These are phyloP conservation scores for Drosophila percnosoma DNA, from an alignment of 2,888 invertebrate genomes.

Conservation along the genomic window DNA sequence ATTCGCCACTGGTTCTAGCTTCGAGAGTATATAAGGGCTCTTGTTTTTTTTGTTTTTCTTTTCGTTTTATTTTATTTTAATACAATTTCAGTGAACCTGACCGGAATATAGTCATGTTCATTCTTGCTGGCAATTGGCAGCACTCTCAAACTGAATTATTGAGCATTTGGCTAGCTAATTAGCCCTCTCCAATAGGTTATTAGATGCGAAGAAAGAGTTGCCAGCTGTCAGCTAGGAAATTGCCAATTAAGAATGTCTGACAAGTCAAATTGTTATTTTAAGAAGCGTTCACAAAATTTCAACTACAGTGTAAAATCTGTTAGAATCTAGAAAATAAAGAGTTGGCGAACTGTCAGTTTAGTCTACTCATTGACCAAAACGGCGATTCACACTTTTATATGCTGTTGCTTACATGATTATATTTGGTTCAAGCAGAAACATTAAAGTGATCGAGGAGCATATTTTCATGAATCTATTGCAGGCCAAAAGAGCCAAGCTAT, in stretches of 20 bases:
- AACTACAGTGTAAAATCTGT: not conserved
- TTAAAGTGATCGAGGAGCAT: not conserved
- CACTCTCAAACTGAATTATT: slow-evolving; percentile 39
- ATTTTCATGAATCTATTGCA: not conserved
- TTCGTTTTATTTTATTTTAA: not conserved
- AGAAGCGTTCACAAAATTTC: not conserved
- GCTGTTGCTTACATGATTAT: not conserved
- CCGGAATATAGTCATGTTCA: slow-evolving; percentile 10
- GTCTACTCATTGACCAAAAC: not conserved
- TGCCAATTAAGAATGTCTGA: not conserved
- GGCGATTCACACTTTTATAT: not conserved
- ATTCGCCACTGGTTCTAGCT: too few species aligned
- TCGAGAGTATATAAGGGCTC: too few species aligned
- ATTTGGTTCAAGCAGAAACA: not conserved
- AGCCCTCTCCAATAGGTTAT: slow-evolving; percentile 26
- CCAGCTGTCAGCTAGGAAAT: slow-evolving; percentile 5
- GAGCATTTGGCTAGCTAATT: slow-evolving; percentile 42
- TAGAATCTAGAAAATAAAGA: not conserved
- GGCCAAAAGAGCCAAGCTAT: not conserved
- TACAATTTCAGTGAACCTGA: slow-evolving; percentile 18
- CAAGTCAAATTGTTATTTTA: not conserved
- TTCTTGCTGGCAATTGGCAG: slow-evolving; percentile 5
- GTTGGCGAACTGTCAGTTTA: not conserved
- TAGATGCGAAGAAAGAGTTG: not conserved
- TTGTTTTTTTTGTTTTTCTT: not conserved